These are phyloP conservation scores for Periophthalmus modestus DNA, from an alignment of 2,113 vertebrate genomes.

Conservation along the genomic window DNA sequence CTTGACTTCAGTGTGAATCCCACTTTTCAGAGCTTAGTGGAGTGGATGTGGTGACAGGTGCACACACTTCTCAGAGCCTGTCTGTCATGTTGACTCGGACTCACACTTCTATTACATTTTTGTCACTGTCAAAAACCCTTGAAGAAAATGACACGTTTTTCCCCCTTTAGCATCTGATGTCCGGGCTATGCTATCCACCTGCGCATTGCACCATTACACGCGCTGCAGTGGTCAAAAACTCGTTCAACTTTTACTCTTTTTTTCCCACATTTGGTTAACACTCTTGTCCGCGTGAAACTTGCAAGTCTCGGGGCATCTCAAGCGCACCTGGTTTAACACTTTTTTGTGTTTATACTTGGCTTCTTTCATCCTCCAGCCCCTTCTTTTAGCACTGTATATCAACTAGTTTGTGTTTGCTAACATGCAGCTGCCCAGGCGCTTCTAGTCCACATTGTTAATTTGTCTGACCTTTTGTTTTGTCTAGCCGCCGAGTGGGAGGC, in stretches of 20 bases:
- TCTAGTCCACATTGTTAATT: conserved; percentile 57
- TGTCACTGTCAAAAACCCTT: conserved; percentile 10
- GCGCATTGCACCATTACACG: conserved; percentile 21
- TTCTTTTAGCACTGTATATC: conserved; percentile 40
- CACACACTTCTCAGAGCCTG: conserved; percentile 5
- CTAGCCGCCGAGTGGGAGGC: conserved; percentile 65
- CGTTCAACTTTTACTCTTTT: conserved; percentile 15
- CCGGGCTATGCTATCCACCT: conserved; percentile 1
- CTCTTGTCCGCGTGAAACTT: conserved; percentile 42
- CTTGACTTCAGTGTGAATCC: neutral
- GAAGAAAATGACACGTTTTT: conserved; percentile 7
- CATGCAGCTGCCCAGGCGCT: conserved; percentile 48
- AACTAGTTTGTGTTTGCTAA: conserved; percentile 55
- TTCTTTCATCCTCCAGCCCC: conserved; percentile 21
- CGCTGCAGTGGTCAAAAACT: conserved; percentile 22
- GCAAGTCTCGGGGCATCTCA: conserved; percentile 18
- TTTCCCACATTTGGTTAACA: conserved; percentile 31
- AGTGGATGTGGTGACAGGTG: conserved; percentile 4
- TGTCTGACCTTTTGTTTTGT: conserved; percentile 68
- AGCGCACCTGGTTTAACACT: conserved; percentile 52
- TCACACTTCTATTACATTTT: conserved; percentile 12
- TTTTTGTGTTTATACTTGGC: conserved; percentile 32
- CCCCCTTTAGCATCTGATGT: conserved; percentile 11
- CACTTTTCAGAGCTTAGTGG: neutral
- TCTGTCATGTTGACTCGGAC: conserved; percentile 9